Evolutionary conservation across 35 echinoderm and acorn worm species (phyloP).

Genomic region (Ophiothrix spiculata): DNA sequence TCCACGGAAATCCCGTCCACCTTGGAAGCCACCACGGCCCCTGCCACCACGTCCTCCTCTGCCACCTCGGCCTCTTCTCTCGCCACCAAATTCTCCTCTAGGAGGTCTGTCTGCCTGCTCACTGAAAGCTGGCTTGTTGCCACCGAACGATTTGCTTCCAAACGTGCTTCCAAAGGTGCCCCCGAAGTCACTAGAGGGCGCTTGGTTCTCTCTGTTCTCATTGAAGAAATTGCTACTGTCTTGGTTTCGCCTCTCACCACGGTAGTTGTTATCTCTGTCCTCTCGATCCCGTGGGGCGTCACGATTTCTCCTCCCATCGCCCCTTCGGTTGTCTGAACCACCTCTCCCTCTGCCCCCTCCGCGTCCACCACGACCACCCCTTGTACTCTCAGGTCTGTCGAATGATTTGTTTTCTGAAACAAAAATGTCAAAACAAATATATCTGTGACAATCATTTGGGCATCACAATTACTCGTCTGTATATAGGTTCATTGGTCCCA

Average conservation of each 20-base stretch:
- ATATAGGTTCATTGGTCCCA: no score
- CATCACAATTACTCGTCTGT: no score
- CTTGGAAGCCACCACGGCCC: slow-evolving; percentile 39
- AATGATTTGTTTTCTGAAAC: slow-evolving; percentile 6
- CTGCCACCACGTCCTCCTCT: slow-evolving; percentile 48
- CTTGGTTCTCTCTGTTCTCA: slow-evolving; percentile 90
- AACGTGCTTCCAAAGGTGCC: no score
- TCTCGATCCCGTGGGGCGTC: background rate
- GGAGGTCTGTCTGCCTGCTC: slow-evolving; percentile 61
- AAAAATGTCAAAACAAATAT: no score
- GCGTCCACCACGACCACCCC: slow-evolving; percentile 32
- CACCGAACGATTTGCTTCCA: no score
- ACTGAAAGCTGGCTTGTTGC: slow-evolving; percentile 35
- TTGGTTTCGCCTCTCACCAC: slow-evolving; percentile 41
- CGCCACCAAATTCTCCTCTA: slow-evolving; percentile 26
- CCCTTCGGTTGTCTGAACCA: slow-evolving; percentile 13
- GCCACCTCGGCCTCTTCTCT: slow-evolving; percentile 39
- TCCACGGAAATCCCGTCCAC: slow-evolving; percentile 55
- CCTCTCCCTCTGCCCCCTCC: slow-evolving; percentile 42
- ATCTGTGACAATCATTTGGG: no score
- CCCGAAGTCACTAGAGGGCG: slow-evolving; percentile 50
- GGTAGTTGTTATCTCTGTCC: background rate
- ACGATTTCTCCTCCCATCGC: background rate
- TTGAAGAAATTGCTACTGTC: slow-evolving; percentile 37
- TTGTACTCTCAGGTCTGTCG: slow-evolving; percentile 5